Evolutionary conservation across 2,113 vertebrate genomes (phyloP).

Genomic region (Steatornis caripensis): DNA sequence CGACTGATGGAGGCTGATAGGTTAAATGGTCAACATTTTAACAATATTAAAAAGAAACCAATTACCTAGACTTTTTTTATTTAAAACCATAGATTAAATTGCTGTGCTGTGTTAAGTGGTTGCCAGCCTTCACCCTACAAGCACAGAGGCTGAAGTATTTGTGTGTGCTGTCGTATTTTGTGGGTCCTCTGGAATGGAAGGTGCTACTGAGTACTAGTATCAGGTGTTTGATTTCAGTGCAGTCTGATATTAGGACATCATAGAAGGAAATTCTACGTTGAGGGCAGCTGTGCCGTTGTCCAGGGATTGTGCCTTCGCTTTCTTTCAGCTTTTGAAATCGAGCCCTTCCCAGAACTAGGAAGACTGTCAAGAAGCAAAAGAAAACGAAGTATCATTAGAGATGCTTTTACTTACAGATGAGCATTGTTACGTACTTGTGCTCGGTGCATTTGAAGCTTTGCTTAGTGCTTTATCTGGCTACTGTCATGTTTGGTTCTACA

Average conservation of each 20-base stretch:
- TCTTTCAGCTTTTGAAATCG: not conserved
- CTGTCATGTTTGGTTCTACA: not conserved
- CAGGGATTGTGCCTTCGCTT: not conserved
- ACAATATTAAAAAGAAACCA: not conserved
- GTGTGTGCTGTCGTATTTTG: not conserved
- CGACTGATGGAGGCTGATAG: not conserved
- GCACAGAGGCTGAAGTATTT: not conserved
- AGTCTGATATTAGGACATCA: no score
- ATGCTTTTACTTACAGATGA: not conserved
- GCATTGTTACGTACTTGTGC: not conserved
- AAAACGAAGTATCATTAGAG: not conserved
- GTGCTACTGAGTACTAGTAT: not conserved
- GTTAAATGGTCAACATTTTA: not conserved
- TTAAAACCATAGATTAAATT: not conserved
- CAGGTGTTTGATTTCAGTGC: no score
- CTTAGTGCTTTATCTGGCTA: not conserved
- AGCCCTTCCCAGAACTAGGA: not conserved
- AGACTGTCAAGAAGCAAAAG: not conserved
- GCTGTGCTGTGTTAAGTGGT: not conserved
- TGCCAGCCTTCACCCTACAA: not conserved
- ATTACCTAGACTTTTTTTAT: not conserved
- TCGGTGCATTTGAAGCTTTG: not conserved
- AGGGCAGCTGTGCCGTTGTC: not conserved
- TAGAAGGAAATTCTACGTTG: not conserved
- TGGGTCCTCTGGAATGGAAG: not conserved